Conservation (phyloP, 2,888 invertebrate genomes). For the Amphipyra berbera region DNA sequence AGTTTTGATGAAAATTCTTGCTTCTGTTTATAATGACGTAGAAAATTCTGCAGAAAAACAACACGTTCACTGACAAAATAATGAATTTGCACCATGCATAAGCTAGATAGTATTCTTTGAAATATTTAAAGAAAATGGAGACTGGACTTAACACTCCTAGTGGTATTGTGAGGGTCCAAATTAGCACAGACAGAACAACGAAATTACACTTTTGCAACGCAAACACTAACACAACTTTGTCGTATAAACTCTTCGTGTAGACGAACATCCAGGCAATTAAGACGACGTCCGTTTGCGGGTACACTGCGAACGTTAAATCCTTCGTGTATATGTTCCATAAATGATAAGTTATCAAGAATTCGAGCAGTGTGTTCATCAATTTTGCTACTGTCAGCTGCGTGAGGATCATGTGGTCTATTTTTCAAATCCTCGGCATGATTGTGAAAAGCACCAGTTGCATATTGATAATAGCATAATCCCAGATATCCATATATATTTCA, state of each 20-base stretch:
- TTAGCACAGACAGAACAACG: constrained; percentile 51
- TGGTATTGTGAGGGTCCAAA: constrained; percentile 70
- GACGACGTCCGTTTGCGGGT: constrained; percentile 71
- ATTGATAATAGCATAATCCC: constrained; percentile 55
- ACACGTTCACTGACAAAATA: constrained; percentile 66
- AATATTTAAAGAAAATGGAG: constrained; percentile 6
- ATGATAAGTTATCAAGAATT: constrained; percentile 56
- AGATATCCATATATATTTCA: constrained; percentile 28
- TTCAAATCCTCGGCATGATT: constrained; percentile 67
- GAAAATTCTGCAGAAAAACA: constrained; percentile 73
- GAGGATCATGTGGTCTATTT: constrained; percentile 74
- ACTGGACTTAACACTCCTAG: constrained; percentile 65
- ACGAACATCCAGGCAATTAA: constrained; percentile 77
- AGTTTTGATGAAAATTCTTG: constrained; percentile 22
- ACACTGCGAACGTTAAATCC: constrained; percentile 57
- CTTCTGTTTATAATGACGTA: constrained; percentile 60
- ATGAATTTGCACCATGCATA: constrained; percentile 71
- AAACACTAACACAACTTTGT: constrained; percentile 76
- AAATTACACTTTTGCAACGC: constrained; percentile 61
- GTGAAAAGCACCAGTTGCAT: constrained; percentile 67
- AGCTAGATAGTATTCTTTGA: constrained; percentile 54
- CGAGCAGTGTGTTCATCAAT: constrained; percentile 67
- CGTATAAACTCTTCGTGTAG: constrained; percentile 77
- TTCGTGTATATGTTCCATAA: not conserved
- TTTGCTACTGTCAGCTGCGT: constrained; percentile 73